Percentiles rank a stretch among this genome's conserved stretches.
Conservation (phyloP, 2,888 invertebrate genomes). For the Drosophila mettleri region DNA sequence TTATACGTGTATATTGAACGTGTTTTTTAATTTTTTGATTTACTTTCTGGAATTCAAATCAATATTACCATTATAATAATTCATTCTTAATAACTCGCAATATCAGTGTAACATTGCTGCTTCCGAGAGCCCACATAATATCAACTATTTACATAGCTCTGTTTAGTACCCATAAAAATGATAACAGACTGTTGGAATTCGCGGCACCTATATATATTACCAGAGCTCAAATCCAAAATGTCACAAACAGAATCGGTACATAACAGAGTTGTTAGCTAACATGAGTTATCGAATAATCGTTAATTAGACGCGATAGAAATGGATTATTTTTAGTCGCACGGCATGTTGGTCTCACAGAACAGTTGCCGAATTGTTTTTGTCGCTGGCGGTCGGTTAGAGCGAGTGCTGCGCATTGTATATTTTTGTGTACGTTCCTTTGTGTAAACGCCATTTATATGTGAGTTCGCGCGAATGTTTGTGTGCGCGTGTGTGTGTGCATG, state of each 20-base stretch:
- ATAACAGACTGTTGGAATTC: not conserved
- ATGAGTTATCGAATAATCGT: conserved; percentile 6
- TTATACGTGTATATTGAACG: too few relatives aligned
- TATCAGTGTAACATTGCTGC: too few relatives aligned
- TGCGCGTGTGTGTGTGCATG: conserved; percentile 34
- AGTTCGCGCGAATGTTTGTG: conserved; percentile 1
- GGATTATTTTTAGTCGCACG: not conserved
- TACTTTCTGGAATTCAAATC: too few relatives aligned
- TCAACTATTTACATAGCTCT: too few relatives aligned
- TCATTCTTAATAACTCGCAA: too few relatives aligned
- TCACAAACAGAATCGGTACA: not conserved
- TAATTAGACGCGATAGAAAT: not conserved
- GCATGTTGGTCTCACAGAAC: conserved; percentile 29
- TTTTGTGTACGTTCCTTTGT: conserved; percentile 56
- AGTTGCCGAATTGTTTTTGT: conserved; percentile 64
- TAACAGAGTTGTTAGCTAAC: too few relatives aligned
- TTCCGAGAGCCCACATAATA: too few relatives aligned
- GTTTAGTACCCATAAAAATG: too few relatives aligned
- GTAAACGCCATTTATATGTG: conserved; percentile 45
- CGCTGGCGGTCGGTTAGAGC: conserved; percentile 43
- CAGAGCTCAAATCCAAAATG: not conserved
- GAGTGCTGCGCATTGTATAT: conserved; percentile 38
- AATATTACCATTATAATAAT: too few relatives aligned
- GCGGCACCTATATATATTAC: not conserved
- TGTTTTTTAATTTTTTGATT: too few relatives aligned